Evolutionary conservation across 2,888 invertebrate species (phyloP).

Genomic region (Aphodius sticticus): DNA sequence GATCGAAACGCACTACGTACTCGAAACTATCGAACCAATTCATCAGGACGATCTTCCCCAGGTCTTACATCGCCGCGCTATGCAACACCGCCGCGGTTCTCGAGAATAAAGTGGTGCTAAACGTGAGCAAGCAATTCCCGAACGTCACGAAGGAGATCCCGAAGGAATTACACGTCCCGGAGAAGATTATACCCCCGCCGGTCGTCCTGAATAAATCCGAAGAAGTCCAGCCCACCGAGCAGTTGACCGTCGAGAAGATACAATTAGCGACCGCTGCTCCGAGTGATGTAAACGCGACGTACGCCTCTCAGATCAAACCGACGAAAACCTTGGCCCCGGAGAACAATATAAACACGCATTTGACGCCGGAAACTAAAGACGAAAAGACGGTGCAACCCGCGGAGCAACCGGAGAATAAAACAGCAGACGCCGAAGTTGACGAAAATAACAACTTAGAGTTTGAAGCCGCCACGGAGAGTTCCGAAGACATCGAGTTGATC

Average conservation of each 20-base stretch:
- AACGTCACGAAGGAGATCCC: conserved; percentile 43
- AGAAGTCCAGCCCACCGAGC: conserved; percentile 60
- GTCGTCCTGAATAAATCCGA: conserved; percentile 30
- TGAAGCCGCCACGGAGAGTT: conserved; percentile 51
- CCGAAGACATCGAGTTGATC: conserved; percentile 59
- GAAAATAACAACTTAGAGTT: conserved; percentile 49
- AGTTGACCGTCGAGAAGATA: conserved; percentile 48
- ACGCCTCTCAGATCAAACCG: conserved; percentile 56
- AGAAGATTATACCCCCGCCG: conserved; percentile 16
- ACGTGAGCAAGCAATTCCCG: conserved; percentile 63
- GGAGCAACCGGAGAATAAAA: conserved; percentile 32
- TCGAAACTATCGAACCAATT: conserved; percentile 63
- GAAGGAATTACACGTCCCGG: conserved; percentile 32
- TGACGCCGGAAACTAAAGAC: conserved; percentile 37
- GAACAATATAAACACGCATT: conserved; percentile 44
- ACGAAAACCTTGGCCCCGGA: conserved; percentile 55
- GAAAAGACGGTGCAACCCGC: conserved; percentile 40
- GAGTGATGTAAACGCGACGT: conserved; percentile 35
- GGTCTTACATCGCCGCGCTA: conserved; percentile 76
- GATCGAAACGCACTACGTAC: conserved; percentile 43
- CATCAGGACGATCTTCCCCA: conserved; percentile 70
- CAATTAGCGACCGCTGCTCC: conserved; percentile 26
- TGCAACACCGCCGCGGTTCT: conserved; percentile 78
- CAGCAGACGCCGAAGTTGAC: conserved; percentile 41
- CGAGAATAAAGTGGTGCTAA: conserved; percentile 72